Evolutionary conservation across 2,888 invertebrate genomes (phyloP), one percentile per base, ranked within the genome.

Genomic region (Rhagophthalmus giganteus): DNA sequence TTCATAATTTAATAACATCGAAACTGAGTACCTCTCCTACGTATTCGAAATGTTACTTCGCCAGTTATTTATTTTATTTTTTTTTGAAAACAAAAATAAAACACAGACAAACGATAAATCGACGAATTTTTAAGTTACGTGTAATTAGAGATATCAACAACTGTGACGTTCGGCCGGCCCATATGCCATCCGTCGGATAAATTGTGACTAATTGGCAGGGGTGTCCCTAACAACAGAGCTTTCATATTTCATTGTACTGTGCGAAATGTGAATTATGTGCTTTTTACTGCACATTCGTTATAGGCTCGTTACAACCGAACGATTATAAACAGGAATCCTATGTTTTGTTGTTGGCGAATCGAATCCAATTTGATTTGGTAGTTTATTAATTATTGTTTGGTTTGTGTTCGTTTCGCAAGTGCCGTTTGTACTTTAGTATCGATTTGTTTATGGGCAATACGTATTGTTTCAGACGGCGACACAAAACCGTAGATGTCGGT

Each of bases 151-250:
- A 48, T 42, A 54, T 54, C 48, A 54, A 54, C 54, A 54, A 41
- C 33, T 20, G 49, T 26, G 31, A 45, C 44, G 40, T 39, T 39
- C 39, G 39, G 20, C 37, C 35, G 14, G 14, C 31, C 45, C 52
- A 46, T 41, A 37, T 31, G 52, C 53, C 49, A 49, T 40, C 39
- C 47, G 41, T 45, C 39, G 48, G 55, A 54, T 53, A 59, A 59
- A 57, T 59, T 59, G 57, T 55, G 59, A 57, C 59, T 59, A 59
- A 59, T 59, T 59, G 59, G 45, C 45, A 28, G 31, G 53, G 54
- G 53, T 34, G 46, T 28, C 44, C 31, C 54, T 46, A 45, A 51
- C 52, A 55, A 46, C 46, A 48, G 28, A 24, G 45, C 51, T 46
- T 49, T 53, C 57, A 55, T 57, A 57, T 55, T 55, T 57, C 57